Evolutionary conservation across 2,113 vertebrate genomes (phyloP).

Genomic region (Gallinago media): DNA sequence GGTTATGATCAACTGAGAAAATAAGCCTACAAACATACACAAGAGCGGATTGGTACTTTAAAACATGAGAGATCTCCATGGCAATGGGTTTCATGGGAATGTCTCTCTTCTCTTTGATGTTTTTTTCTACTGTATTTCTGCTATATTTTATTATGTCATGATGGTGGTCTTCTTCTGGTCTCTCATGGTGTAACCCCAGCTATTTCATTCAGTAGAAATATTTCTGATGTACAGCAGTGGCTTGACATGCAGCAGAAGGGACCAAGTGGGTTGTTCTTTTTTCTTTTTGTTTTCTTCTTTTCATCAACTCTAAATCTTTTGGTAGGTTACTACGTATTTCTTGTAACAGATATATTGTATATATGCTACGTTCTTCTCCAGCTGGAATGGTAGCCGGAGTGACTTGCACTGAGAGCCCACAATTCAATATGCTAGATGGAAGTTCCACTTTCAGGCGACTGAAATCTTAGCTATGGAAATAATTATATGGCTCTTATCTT

Average conservation of each 20-base stretch:
- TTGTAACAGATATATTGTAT: not conserved
- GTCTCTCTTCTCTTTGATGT: not conserved
- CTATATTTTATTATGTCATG: not conserved
- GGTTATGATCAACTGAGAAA: not conserved
- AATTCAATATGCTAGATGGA: not conserved
- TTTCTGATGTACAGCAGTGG: not conserved
- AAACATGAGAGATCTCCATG: not conserved
- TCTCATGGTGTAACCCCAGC: not conserved
- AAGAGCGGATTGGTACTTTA: not conserved
- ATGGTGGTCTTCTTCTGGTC: not conserved
- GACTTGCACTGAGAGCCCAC: not conserved
- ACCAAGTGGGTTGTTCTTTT: not conserved
- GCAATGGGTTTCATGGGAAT: not conserved
- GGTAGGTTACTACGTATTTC: not conserved
- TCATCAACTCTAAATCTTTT: not conserved
- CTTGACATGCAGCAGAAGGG: not conserved
- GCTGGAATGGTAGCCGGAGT: not conserved
- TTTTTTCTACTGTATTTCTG: not conserved
- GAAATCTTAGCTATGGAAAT: not conserved
- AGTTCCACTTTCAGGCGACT: not conserved
- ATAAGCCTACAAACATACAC: not conserved
- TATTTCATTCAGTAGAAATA: not conserved
- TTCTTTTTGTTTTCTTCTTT: not conserved
- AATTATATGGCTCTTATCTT: not conserved
- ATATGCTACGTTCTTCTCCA: not conserved